Conservation (phyloP, 2,888 invertebrate species). For the Chymomyza procnemis region DNA sequence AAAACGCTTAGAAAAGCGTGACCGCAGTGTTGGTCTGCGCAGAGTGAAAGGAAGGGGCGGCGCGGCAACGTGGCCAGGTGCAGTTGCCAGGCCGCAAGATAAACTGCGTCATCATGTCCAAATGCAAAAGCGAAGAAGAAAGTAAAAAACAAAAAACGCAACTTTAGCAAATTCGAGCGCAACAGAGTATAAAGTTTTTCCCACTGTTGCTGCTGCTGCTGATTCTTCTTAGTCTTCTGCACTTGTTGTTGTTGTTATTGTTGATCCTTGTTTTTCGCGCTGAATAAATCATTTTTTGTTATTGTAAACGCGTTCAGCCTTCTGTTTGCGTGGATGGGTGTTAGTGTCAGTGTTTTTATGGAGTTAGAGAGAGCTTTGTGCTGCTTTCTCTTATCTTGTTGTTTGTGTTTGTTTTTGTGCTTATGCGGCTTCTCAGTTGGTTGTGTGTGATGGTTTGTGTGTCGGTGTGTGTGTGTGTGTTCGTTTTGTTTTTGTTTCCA, state of each 20-base stretch:
- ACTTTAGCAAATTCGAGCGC: conserved; percentile 59
- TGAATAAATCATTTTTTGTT: conserved; percentile 62
- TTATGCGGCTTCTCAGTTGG: background rate
- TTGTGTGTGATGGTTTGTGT: background rate
- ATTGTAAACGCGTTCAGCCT: conserved; percentile 8
- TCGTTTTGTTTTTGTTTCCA: background rate
- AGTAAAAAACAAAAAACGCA: conserved; percentile 48
- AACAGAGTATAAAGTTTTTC: background rate
- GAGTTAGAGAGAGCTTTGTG: conserved; percentile 11
- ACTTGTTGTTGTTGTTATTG: background rate
- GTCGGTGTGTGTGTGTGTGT: too few species aligned
- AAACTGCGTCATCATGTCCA: conserved; percentile 36
- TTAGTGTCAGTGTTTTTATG: background rate
- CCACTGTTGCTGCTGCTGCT: background rate
- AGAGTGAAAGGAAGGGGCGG: background rate
- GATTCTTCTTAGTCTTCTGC: background rate
- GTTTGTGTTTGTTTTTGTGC: conserved; percentile 18
- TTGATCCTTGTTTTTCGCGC: conserved; percentile 37
- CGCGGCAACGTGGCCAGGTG: background rate
- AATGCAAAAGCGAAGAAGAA: background rate
- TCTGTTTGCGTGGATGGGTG: conserved; percentile 28
- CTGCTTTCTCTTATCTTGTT: conserved; percentile 25
- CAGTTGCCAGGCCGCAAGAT: conserved; percentile 48
- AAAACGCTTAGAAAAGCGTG: conserved; percentile 72
- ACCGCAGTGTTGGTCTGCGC: conserved; percentile 41